These are phyloP conservation scores for Drosophila eohydei DNA, from an alignment of 2,888 invertebrate species.

Conservation along the genomic window DNA sequence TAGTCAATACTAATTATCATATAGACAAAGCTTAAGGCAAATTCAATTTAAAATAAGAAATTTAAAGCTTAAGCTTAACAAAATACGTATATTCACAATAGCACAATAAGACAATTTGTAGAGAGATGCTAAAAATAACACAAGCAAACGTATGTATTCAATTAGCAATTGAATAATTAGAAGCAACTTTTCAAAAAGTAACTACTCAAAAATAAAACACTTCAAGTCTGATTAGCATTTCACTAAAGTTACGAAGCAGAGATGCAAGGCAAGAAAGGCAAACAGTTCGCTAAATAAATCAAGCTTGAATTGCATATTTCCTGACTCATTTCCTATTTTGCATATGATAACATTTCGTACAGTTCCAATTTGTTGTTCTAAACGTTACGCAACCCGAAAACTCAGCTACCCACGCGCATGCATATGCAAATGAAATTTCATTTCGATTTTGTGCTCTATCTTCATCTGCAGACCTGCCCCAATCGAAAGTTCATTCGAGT, in stretches of 20 bases:
- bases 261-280: not conserved
- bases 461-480: conserved; percentile 43
- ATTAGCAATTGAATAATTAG: conserved; percentile 4
- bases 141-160: not conserved
- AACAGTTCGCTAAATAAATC: not conserved
- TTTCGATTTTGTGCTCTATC: conserved; percentile 20
- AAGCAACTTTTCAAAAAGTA: not conserved
- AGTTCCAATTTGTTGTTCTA: conserved; percentile 24
- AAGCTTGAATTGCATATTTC: conserved; percentile 13
- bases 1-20: no score
- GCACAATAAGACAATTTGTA: not conserved
- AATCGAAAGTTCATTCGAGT: conserved; percentile 54
- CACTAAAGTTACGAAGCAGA: not conserved
- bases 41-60: not conserved
- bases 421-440: conserved; percentile 34
- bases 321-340: conserved; percentile 12
- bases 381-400: conserved; percentile 16
- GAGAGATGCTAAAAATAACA: not conserved
- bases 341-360: conserved; percentile 18
- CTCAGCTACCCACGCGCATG: conserved; percentile 29
- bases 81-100: not conserved
- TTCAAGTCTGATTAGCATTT: conserved; percentile 5
- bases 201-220: not conserved
- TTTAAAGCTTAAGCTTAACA: not conserved
- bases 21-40: no score